These are phyloP conservation scores for Sarcophaga caerulescens DNA, from an alignment of 2,888 invertebrate species.

Conservation along the genomic window DNA sequence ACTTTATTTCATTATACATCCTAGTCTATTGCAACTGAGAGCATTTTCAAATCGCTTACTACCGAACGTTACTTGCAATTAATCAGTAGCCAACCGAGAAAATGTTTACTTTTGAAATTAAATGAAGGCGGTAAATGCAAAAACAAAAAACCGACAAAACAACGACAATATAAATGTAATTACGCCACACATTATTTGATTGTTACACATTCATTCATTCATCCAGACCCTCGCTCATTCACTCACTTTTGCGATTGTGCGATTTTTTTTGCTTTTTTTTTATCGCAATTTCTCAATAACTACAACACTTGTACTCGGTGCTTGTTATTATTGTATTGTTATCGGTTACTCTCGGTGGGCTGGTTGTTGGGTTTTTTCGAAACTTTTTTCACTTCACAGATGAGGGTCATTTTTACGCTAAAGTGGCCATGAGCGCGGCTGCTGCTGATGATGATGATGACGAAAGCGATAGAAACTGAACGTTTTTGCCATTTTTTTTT, in stretches of 20 bases:
- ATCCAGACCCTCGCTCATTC: background rate
- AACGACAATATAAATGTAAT: constrained; percentile 16
- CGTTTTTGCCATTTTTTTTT: constrained; percentile 8
- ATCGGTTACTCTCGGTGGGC: background rate
- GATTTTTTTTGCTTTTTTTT: constrained; percentile 8
- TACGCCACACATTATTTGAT: constrained; percentile 6
- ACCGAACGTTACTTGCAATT: too few species aligned
- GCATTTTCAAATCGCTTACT: too few species aligned
- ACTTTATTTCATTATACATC: too few species aligned
- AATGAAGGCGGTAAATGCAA: background rate
- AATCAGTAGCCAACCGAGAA: too few species aligned
- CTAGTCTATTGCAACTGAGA: too few species aligned
- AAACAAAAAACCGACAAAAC: background rate
- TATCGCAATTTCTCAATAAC: constrained; percentile 18
- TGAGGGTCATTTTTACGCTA: constrained; percentile 55
- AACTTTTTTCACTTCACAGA: constrained; percentile 18
- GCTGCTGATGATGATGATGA: background rate
- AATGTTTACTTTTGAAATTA: constrained; percentile 2
- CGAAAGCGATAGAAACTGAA: background rate
- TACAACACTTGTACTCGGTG: constrained; percentile 1
- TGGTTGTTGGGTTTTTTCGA: background rate
- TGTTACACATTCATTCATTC: constrained; percentile 25
- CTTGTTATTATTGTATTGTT: background rate
- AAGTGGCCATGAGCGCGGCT: constrained; percentile 60
- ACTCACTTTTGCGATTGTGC: background rate